A percentile compares a stretch with the other conserved stretches of the same genome.
These are phyloP conservation scores for Troides aeacus DNA, from an alignment of 2,888 invertebrate genomes.

Conservation along the genomic window DNA sequence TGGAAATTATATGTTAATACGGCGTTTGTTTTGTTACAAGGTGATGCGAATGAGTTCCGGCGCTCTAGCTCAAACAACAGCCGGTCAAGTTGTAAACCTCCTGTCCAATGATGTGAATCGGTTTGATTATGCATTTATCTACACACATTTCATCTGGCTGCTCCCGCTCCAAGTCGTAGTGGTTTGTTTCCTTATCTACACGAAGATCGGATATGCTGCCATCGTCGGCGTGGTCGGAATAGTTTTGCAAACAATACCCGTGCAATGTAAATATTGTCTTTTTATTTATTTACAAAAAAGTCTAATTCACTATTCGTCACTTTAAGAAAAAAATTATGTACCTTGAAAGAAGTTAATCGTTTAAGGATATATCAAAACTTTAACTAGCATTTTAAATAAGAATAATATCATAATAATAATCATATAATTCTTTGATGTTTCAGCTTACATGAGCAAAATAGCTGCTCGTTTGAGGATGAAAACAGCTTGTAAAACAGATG, in stretches of 20 bases:
- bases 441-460: slow-evolving; percentile 83
- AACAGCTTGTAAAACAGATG: slow-evolving; percentile 92
- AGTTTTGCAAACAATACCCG: slow-evolving; percentile 88
- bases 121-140: slow-evolving; percentile 91
- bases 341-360: background rate
- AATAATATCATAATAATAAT: background rate
- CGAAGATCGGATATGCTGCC: slow-evolving; percentile 85
- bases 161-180: slow-evolving; percentile 85
- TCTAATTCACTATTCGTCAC: too few species aligned
- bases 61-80: slow-evolving; percentile 91
- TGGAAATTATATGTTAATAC: background rate
- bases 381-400: background rate
- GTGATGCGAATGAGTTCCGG: slow-evolving; percentile 86
- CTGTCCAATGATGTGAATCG: slow-evolving; percentile 96
- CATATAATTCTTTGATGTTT: slow-evolving; percentile 33
- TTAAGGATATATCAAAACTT: background rate
- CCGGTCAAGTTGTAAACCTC: slow-evolving; percentile 95
- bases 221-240: slow-evolving; percentile 89
- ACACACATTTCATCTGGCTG: slow-evolving; percentile 93
- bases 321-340: too few species aligned
- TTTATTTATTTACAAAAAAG: background rate
- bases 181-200: slow-evolving; percentile 89
- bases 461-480: slow-evolving; percentile 84
- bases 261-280: slow-evolving; percentile 83
- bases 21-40: slow-evolving; percentile 41